Conservation (phyloP, 2,113 vertebrate genomes). For the Nothobranchius kuhntae region DNA sequence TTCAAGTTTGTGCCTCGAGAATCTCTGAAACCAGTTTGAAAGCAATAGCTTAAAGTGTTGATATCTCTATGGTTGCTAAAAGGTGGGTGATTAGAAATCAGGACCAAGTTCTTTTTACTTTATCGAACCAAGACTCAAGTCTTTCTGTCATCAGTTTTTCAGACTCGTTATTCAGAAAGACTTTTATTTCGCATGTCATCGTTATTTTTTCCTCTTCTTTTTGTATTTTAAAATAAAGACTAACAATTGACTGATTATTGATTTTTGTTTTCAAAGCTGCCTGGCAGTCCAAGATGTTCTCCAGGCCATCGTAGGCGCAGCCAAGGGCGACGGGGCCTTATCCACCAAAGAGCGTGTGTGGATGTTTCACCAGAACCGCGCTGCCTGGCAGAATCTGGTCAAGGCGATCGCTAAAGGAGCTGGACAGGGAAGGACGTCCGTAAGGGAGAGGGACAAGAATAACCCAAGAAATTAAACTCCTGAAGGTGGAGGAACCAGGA, state of each 20-base stretch:
- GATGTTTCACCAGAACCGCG: conserved; percentile 79
- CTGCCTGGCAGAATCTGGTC: conserved; percentile 18
- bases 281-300: conserved; percentile 64
- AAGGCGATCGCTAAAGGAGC: conserved; percentile 18
- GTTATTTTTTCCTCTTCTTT: neutral
- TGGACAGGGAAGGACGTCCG: neutral
- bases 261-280: conserved; percentile 46
- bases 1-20: too few relatives aligned
- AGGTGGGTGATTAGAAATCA: too few relatives aligned
- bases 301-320: conserved; percentile 71
- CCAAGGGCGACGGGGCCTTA: conserved; percentile 59
- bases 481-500: conserved; percentile 7
- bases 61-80: too few relatives aligned
- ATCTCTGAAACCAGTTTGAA: too few relatives aligned
- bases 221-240: neutral
- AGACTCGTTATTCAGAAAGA: too few relatives aligned
- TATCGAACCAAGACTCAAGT: too few relatives aligned
- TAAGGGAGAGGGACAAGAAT: neutral
- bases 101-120: too few relatives aligned
- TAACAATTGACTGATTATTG: neutral
- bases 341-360: conserved; percentile 72
- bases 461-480: conserved; percentile 17
- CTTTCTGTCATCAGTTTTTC: too few relatives aligned
- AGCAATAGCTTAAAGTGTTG: too few relatives aligned
- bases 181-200: neutral